Evolutionary conservation across 2,888 invertebrate species (phyloP).

Genomic region (Lottia gigantea): DNA sequence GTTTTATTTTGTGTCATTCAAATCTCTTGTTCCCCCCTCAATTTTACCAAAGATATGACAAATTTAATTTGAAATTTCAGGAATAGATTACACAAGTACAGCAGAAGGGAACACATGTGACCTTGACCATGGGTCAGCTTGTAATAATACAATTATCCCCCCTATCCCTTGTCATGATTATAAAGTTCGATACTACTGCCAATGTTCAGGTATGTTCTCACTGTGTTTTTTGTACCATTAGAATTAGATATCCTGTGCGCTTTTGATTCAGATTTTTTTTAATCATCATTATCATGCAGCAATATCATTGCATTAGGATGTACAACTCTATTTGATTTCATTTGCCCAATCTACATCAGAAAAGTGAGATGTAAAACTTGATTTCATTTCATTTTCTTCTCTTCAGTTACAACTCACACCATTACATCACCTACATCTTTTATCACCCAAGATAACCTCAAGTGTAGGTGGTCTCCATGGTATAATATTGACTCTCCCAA

Average conservation of each 20-base stretch:
- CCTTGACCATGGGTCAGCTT: slow-evolving; percentile 79
- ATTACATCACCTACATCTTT: background rate
- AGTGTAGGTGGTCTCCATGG: slow-evolving; percentile 55
- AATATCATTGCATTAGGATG: no score
- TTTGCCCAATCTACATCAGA: no score
- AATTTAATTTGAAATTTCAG: no score
- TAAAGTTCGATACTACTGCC: slow-evolving; percentile 61
- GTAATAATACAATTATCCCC: slow-evolving; percentile 66
- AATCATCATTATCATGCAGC: no score
- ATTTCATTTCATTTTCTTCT: no score
- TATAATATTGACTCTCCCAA: slow-evolving; percentile 47
- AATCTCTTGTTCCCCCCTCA: no score
- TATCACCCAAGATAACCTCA: slow-evolving; percentile 10
- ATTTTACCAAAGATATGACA: slow-evolving; percentile 10
- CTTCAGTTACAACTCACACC: no score
- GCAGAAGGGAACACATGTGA: slow-evolving; percentile 51
- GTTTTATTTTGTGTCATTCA: no score
- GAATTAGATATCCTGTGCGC: no score
- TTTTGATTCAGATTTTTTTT: no score
- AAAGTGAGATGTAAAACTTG: no score
- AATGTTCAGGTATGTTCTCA: slow-evolving; percentile 68
- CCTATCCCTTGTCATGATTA: slow-evolving; percentile 51
- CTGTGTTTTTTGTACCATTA: slow-evolving; percentile 23
- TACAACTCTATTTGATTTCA: no score
- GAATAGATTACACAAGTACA: slow-evolving; percentile 38